Percentiles rank a stretch among this genome's conserved stretches.
phyloP scores from a whole-genome alignment of 64 coral and sea anemone genomes.

The Dendrophyllia cribrosa region DNA sequence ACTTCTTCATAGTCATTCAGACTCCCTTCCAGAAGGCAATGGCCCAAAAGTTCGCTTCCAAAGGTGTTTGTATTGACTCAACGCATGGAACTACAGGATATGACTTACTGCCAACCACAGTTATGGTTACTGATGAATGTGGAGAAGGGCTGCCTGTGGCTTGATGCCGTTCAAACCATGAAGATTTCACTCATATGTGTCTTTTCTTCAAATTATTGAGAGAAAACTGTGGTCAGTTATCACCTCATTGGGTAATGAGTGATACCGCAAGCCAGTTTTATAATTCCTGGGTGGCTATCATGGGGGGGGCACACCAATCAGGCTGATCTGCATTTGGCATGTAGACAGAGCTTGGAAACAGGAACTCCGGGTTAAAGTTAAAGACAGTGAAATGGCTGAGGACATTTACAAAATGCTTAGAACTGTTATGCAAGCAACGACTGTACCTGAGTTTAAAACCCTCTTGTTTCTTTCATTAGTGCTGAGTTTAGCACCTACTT shows the following conservation, averaged over 20 bases:
- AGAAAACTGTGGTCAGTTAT: conserved; percentile 59
- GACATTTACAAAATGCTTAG: conserved; percentile 72
- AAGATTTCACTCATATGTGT: conserved; percentile 71
- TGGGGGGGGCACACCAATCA: conserved; percentile 55
- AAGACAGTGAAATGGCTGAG: conserved; percentile 10
- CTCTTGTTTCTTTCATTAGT: conserved; percentile 20
- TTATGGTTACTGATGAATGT: conserved; percentile 64
- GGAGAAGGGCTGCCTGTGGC: conserved; percentile 63
- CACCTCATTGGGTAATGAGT: conserved; percentile 58
- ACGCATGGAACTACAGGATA: conserved; percentile 80
- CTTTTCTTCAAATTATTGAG: conserved; percentile 69
- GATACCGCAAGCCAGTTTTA: conserved; percentile 69
- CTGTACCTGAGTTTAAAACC: conserved; percentile 12
- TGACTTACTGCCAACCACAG: conserved; percentile 60
- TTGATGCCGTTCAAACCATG: conserved; percentile 80
- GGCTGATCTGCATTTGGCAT: conserved; percentile 71
- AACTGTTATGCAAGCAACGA: conserved; percentile 43
- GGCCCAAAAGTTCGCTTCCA: conserved; percentile 46
- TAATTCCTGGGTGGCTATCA: conserved; percentile 73
- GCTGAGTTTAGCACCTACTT: conserved; percentile 48
- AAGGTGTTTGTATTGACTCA: conserved; percentile 52
- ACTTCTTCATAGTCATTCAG: conserved; percentile 62
- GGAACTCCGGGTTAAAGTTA: conserved; percentile 37
- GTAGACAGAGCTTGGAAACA: conserved; percentile 66
- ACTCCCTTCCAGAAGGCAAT: conserved; percentile 70